Conservation (phyloP, 2,113 vertebrate species). For the Stercorarius parasiticus region DNA sequence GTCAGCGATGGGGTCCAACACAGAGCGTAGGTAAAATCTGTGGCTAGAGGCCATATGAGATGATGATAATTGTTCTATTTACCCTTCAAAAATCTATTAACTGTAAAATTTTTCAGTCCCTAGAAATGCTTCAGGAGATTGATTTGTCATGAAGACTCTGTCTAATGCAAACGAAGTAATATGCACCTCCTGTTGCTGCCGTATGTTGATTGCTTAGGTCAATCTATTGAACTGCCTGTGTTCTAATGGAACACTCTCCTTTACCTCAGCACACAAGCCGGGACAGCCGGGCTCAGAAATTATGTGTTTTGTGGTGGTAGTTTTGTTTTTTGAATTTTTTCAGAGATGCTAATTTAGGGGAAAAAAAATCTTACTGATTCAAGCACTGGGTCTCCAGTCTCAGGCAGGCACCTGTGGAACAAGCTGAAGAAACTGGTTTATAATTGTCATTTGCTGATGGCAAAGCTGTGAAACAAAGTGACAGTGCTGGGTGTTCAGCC, state of each 20-base stretch:
- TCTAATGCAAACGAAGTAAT: background rate
- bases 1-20: background rate
- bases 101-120: background rate
- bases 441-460: background rate
- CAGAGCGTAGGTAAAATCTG: background rate
- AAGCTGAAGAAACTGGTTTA: background rate
- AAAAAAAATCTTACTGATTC: background rate
- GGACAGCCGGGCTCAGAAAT: background rate
- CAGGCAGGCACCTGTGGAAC: background rate
- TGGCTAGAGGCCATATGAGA: background rate
- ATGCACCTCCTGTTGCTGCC: background rate
- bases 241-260: background rate
- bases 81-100: background rate
- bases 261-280: background rate
- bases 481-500: conserved; percentile 4
- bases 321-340: background rate
- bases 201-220: background rate
- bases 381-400: background rate
- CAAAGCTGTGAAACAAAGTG: conserved; percentile 5
- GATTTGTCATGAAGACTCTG: background rate
- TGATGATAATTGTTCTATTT: background rate
- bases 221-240: background rate
- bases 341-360: background rate
- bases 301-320: background rate
- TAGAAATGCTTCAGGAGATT: background rate